Percentiles rank a stretch among this genome's conserved stretches.
phyloP scores from a whole-genome alignment of 2,888 invertebrate species.

The Heliconius cydno region DNA sequence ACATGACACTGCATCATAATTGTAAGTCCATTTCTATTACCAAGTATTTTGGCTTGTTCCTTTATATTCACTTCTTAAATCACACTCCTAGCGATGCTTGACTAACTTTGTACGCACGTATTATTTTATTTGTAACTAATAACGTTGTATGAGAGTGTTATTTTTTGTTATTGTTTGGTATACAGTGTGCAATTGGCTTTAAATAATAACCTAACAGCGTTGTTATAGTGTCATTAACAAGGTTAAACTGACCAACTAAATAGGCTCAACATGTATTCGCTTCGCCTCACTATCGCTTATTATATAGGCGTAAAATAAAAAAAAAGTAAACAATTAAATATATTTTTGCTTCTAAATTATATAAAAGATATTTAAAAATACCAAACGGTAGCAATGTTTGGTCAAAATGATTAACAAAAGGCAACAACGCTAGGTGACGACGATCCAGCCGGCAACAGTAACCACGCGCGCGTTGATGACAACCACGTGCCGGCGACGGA shows the following conservation, averaged over 20 bases:
- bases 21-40: slow-evolving; percentile 29
- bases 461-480: slow-evolving; percentile 84
- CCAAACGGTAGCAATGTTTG: slow-evolving; percentile 47
- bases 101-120: slow-evolving; percentile 33
- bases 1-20: slow-evolving; percentile 36
- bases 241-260: slow-evolving; percentile 16
- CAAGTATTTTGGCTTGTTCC: slow-evolving; percentile 14
- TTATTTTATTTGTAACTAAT: slow-evolving; percentile 27
- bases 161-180: slow-evolving; percentile 49
- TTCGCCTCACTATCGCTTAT: slow-evolving; percentile 23
- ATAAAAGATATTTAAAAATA: slow-evolving; percentile 25
- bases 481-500: slow-evolving; percentile 69
- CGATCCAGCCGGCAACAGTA: slow-evolving; percentile 75
- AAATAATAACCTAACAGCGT: slow-evolving; percentile 18
- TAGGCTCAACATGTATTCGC: slow-evolving; percentile 25
- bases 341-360: slow-evolving; percentile 1
- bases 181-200: slow-evolving; percentile 39
- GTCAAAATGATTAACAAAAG: slow-evolving; percentile 46
- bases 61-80: slow-evolving; percentile 30
- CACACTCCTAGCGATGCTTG: slow-evolving; percentile 36
- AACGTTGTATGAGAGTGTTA: slow-evolving; percentile 21
- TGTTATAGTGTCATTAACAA: slow-evolving; percentile 8
- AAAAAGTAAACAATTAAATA: neutral
- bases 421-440: slow-evolving; percentile 68
- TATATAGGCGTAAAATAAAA: slow-evolving; percentile 12